Evolutionary conservation across 2,797 vertebrate species (phyloP).

Genomic region (Myiotriccus ornatus): DNA sequence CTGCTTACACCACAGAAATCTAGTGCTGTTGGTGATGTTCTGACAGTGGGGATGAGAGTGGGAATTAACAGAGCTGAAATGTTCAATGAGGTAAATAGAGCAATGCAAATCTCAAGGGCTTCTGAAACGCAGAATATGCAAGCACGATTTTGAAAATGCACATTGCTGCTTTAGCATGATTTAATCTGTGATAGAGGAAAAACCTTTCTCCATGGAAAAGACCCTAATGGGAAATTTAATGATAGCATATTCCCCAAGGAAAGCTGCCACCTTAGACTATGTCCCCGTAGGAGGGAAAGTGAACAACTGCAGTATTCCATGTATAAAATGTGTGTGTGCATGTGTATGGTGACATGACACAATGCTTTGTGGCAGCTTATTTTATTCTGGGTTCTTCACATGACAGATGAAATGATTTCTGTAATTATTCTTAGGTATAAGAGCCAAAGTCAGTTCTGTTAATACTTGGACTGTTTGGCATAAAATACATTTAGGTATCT

Average conservation of each 20-base stretch:
- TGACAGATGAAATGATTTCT: slow-evolving; percentile 59
- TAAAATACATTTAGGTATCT: slow-evolving; percentile 39
- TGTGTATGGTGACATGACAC: neutral
- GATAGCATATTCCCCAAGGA: neutral
- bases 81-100: neutral
- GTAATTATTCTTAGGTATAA: slow-evolving; percentile 52
- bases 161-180: neutral
- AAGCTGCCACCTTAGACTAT: neutral
- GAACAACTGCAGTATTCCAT: neutral
- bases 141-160: neutral
- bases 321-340: neutral
- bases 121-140: neutral
- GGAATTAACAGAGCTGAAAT: neutral
- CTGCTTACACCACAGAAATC: neutral
- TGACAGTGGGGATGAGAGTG: neutral
- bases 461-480: slow-evolving; percentile 1
- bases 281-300: neutral
- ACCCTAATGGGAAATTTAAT: neutral
- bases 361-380: slow-evolving; percentile 40
- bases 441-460: slow-evolving; percentile 13
- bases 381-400: slow-evolving; percentile 51
- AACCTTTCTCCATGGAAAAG: neutral
- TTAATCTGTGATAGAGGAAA: neutral
- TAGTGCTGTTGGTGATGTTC: neutral
- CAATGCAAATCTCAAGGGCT: neutral